Evolutionary conservation across 2,113 vertebrate genomes (phyloP).

Genomic region (Hippocampus guttulatus): DNA sequence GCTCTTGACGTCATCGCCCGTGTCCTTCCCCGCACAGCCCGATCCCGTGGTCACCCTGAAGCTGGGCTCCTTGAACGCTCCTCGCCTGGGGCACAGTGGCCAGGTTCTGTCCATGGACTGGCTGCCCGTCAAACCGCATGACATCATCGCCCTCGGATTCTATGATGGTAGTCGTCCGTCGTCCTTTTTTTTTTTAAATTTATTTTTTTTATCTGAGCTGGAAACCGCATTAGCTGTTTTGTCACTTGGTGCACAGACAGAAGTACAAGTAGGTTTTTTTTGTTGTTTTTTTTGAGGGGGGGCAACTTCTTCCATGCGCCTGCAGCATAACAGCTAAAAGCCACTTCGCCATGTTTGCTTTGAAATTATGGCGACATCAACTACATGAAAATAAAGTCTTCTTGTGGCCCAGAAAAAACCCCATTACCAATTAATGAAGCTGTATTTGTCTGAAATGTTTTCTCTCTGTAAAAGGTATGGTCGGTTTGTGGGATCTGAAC

Average conservation of each 20-base stretch:
- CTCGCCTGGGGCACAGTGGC: slow-evolving; percentile 68
- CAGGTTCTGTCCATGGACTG: slow-evolving; percentile 88
- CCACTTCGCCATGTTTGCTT: too few species aligned
- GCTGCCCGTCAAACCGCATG: slow-evolving; percentile 85
- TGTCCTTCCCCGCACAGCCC: slow-evolving; percentile 48
- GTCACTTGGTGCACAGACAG: background rate
- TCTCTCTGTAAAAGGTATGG: slow-evolving; percentile 70
- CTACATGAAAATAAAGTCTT: background rate
- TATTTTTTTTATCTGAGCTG: background rate
- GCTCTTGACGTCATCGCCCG: background rate
- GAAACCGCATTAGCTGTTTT: too few species aligned
- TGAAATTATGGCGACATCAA: too few species aligned
- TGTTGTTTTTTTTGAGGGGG: too few species aligned
- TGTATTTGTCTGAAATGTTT: background rate
- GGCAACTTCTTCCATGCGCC: too few species aligned
- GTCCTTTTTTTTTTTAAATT: slow-evolving; percentile 5
- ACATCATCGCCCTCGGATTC: slow-evolving; percentile 85
- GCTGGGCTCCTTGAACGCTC: slow-evolving; percentile 80
- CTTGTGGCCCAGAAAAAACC: background rate
- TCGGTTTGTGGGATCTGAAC: slow-evolving; percentile 88
- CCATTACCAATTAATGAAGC: background rate
- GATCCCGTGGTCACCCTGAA: slow-evolving; percentile 72
- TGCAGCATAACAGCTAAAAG: too few species aligned
- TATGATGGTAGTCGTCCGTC: slow-evolving; percentile 79
- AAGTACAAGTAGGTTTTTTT: background rate